These are phyloP conservation scores for Pentalonia nigronervosa DNA, from an alignment of 1,140 invertebrate species.

Conservation along the genomic window DNA sequence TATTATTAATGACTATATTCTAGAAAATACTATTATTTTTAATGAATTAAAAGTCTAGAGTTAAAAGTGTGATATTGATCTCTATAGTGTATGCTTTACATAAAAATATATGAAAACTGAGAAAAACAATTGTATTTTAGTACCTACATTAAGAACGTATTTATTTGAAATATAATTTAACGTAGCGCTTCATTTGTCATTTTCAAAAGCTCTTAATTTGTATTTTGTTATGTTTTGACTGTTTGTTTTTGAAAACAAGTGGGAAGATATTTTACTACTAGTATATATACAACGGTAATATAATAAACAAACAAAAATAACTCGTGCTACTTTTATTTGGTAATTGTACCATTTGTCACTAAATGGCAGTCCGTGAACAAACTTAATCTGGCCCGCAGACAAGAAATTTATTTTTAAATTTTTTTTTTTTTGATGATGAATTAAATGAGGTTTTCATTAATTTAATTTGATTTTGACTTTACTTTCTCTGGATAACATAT, in stretches of 20 bases:
- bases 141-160: background rate
- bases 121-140: conserved; percentile 20
- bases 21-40: background rate
- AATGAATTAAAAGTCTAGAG: too few relatives aligned
- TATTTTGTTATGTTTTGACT: background rate
- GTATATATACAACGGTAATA: background rate
- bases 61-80: background rate
- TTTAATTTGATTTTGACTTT: background rate
- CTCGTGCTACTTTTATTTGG: background rate
- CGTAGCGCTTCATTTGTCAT: background rate
- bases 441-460: background rate
- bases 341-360: background rate
- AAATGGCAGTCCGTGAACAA: background rate
- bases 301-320: background rate
- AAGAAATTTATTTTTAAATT: background rate
- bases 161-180: background rate
- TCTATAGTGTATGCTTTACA: background rate
- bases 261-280: background rate
- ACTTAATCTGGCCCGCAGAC: background rate
- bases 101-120: background rate
- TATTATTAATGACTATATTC: background rate
- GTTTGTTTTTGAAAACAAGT: background rate
- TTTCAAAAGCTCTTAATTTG: conserved; percentile 31
- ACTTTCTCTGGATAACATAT: background rate
- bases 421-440: background rate